Conservation (phyloP, 2,797 vertebrate genomes). For the Enteromius fasciolatus region DNA sequence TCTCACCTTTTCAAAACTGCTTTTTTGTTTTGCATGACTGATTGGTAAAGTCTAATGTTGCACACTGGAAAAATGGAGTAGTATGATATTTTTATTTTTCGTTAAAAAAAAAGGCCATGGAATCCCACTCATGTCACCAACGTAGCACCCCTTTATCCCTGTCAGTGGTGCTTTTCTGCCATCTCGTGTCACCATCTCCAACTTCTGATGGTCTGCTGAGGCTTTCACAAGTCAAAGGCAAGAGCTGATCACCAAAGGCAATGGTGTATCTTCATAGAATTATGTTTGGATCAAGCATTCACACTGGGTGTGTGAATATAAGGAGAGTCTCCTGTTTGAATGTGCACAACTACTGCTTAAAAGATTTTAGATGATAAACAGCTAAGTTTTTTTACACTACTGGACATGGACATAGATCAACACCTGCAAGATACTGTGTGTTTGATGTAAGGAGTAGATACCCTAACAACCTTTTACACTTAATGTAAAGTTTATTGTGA, state of each 20-base stretch:
- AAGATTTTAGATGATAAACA: constrained; percentile 11
- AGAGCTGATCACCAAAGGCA: background rate
- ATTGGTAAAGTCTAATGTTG: constrained; percentile 2
- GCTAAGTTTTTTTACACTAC: constrained; percentile 39
- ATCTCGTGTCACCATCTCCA: background rate
- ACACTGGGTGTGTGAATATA: constrained; percentile 23
- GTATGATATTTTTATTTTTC: background rate
- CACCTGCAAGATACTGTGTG: constrained; percentile 23
- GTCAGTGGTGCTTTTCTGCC: constrained; percentile 11
- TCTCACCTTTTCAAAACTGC: constrained; percentile 2
- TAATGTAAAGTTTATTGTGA: constrained; percentile 39
- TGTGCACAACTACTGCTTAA: constrained; percentile 31
- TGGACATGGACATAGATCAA: constrained; percentile 16
- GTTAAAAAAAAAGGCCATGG: background rate
- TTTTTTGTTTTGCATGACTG: constrained; percentile 19
- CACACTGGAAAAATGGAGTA: constrained; percentile 11
- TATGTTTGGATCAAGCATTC: constrained; percentile 10
- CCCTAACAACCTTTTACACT: constrained; percentile 22
- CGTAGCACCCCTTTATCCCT: background rate
- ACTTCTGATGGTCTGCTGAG: background rate
- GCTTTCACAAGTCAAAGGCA: background rate
- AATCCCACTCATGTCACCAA: constrained; percentile 1
- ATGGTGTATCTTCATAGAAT: background rate
- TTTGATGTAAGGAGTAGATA: constrained; percentile 6
- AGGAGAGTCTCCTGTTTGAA: background rate